Base-by-base conservation (phyloP, 2,888 invertebrate species). In the Dryococelus australis region DNA sequence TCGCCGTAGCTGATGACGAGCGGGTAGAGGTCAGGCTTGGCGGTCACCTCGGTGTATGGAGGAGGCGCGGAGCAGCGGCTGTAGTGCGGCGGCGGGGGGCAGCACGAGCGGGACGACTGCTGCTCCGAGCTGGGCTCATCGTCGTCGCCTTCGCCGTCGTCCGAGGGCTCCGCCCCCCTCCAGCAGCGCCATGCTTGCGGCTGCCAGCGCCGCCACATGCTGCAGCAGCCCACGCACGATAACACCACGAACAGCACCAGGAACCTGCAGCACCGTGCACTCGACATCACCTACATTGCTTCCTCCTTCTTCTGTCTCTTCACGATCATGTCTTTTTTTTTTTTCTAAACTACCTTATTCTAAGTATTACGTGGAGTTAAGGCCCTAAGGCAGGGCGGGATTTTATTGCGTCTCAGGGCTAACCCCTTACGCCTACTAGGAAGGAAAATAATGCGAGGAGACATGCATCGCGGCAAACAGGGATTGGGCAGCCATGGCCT, bases 41-140 rank as follows among this genome's bases (percentile, higher is more conserved):
- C 96, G 88, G 97, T 96, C 89, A 97, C 97, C 95, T 97, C 97
- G 88, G 96, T 96, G 92, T 97, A 97, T 0, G 97, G 97, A 28
- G 97, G 97, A 47, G 97, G 97, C 3, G 96, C 95, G 91, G 96
- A 96, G 91, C 97, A 97, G 91, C 97, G 95, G 91, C 96, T 96
- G 92, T 97, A 97, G 65, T 65, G 65, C 20, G 65, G 65, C n/a
- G 65, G 65, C 13, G 97, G 97, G 0, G 96, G 96, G 92, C 96
- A 97, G 91, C 96, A 96, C 0, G 97, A 97, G 79, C 96, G 96
- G 6, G 96, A 95, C 0, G 96, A 97, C 92, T 96, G 96, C 43
- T 95, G 95, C 90, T 97, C 96, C 0, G 96, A 96, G 89, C 94
- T 94, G 85, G 94, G 93, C 86, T 93, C 95, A 85, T 93, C 95